Conservation (phyloP, 2,113 vertebrate genomes). For the Clupea harengus region DNA sequence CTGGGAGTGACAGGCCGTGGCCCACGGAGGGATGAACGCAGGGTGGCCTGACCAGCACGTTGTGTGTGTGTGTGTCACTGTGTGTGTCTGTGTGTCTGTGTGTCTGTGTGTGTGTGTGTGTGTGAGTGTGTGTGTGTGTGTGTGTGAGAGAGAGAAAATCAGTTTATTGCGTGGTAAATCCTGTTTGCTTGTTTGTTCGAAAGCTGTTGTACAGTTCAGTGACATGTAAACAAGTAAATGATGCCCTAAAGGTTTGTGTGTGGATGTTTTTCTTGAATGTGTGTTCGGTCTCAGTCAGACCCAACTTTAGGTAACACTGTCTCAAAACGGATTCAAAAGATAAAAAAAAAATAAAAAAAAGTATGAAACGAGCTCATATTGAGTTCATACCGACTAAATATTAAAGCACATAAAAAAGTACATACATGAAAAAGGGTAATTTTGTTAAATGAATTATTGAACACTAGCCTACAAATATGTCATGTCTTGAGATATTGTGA, state of each 20-base stretch:
- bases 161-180: not conserved
- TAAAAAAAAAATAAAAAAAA: too few relatives aligned
- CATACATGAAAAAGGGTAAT: not conserved
- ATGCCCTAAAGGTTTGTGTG: not conserved
- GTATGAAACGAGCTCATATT: too few relatives aligned
- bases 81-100: slow-evolving; percentile 36
- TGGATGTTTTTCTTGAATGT: not conserved
- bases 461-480: not conserved
- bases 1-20: not conserved
- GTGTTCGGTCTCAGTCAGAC: too few relatives aligned
- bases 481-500: not conserved
- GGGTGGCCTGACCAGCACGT: not conserved
- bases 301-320: too few relatives aligned
- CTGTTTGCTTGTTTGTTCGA: not conserved
- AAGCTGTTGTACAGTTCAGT: not conserved
- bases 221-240: not conserved
- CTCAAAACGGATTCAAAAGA: too few relatives aligned
- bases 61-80: slow-evolving; percentile 2
- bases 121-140: slow-evolving; percentile 25
- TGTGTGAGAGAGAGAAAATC: not conserved
- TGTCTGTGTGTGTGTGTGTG: slow-evolving; percentile 41
- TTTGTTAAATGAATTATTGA: not conserved
- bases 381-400: too few relatives aligned
- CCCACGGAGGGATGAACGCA: not conserved
- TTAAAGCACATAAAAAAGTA: too few relatives aligned